Base-by-base conservation (phyloP, 1,140 invertebrate genomes). In the Habropoda laboriosa region DNA sequence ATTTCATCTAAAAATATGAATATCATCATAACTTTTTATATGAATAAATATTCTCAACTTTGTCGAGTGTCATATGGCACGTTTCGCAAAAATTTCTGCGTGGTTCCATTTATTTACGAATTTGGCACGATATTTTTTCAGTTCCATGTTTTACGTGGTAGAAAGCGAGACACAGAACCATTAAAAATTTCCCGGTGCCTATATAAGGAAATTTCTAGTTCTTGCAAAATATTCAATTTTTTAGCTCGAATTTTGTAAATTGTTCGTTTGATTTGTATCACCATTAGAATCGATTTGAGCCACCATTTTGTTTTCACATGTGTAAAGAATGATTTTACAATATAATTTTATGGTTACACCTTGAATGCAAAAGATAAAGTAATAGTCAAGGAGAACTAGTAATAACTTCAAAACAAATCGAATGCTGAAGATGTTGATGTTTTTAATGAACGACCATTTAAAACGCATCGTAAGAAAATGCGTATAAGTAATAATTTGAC, bases 231-330 rank as follows among this genome's bases (percentile, higher is more conserved):
- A 12, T n/a, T 45, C 2, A 42, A 16, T 27, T 78, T 21, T 10
- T 6, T n/a, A 27, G 2, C 32, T n/a, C 4, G 49, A 21, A 32
- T 58, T 60, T 61, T 24, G 24, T n/a, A 53, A 61, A 47, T 32
- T 64, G 51, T 75, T 73, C 24, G 10, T 57, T 85, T 30, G 27
- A 58, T 79, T 86, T 72, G 49, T 24, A 68, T 61, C 72, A 77
- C 55, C 64, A 49, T 83, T 80, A 66, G 67, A 80, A 80, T 64
- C 53, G 45, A 83, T 86, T 86, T 83, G 63, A 53, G 60, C 83
- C 83, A 71, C 83, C 85, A 87, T 87, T 71, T 87, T 87, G 84
- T 81, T 79, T 83, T 60, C 53, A 58, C n/a, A n/a, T 51, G 27
- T 35, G 32, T 38, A 45, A 38, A 86, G 77, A 66, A 85, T 78